Conservation (phyloP, 2,113 vertebrate species). For the Ammodytes marinus region DNA sequence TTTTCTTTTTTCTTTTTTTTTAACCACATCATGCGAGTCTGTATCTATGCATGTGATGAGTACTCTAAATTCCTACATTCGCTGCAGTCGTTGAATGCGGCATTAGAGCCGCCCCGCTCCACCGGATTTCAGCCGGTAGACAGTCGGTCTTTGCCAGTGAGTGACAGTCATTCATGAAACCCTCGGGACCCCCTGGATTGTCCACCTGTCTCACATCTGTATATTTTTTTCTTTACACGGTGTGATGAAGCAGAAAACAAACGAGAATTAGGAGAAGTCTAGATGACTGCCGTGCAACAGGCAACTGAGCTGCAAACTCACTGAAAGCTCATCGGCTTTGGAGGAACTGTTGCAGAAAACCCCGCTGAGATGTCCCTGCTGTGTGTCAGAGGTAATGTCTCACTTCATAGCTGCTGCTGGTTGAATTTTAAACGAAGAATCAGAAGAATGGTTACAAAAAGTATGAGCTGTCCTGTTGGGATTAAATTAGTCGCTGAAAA, state of each 20-base stretch:
- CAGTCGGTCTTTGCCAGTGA: slow-evolving; percentile 29
- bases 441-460: neutral
- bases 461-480: neutral
- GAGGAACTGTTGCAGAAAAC: slow-evolving; percentile 56
- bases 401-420: neutral
- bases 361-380: slow-evolving; percentile 76
- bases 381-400: slow-evolving; percentile 77
- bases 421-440: neutral
- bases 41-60: no score
- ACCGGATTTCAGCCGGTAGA: slow-evolving; percentile 48
- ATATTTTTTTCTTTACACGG: neutral
- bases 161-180: slow-evolving; percentile 23
- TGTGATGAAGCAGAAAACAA: slow-evolving; percentile 5
- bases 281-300: slow-evolving; percentile 58
- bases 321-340: slow-evolving; percentile 44
- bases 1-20: no score
- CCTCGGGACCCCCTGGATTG: neutral
- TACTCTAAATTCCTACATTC: neutral
- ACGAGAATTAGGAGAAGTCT: neutral
- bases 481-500: neutral
- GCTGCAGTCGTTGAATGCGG: slow-evolving; percentile 31
- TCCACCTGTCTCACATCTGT: neutral
- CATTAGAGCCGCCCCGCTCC: slow-evolving; percentile 60
- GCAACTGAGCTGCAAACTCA: slow-evolving; percentile 54
- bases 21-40: no score